Base-by-base conservation (phyloP, 2,113 vertebrate genomes). In the Corvus hawaiiensis region DNA sequence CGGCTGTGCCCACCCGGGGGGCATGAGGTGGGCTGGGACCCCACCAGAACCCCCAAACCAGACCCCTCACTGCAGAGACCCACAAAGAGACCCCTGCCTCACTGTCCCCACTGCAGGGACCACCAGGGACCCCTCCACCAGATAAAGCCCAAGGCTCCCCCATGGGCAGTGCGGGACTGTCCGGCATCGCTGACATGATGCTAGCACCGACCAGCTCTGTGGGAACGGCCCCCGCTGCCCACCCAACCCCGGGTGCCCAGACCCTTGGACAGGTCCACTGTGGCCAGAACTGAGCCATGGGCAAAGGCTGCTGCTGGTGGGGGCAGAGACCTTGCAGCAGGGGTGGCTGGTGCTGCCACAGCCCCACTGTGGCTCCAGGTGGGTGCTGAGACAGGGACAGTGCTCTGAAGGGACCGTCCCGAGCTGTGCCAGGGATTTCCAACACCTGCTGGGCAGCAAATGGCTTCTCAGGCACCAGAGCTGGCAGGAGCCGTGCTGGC, bases 171-270 rank as follows among this genome's bases (percentile, higher is more conserved):
- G 4, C 1, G 26, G 59, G 52, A 18, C 21, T 30, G 35, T 16
- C 22, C 0, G 15, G 52, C 26, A 4, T 2, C 0, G 2, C n/a
- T 11, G 21, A 7, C 56, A 72, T 0, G 7, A 5, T 1, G 49
- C 56, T 72, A 58, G 49, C 67, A 22, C 49, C 1, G 2, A 48
- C 64, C 66, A 55, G 66, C 3, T 6, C 66, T 2, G 15, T 1
- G 7, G 55, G 48, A 48, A 48, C 3, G 1, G 22, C 24, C 21
- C 26, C 30, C 10, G 15, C 17, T 72, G 55, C 55, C 46, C 46
- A 46, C 30, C 35, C 24, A 1, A 0, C 3, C n/a, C 43, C 9
- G 14, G 23, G 43, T 16, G 27, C 64, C 59, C 77, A 59, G 44
- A 16, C 7, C 44, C 44, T 32, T 6, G 77, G 33, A 10, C 6